phyloP scores from a whole-genome alignment of 2,797 vertebrate genomes.

The Fistularia tabacaria region DNA sequence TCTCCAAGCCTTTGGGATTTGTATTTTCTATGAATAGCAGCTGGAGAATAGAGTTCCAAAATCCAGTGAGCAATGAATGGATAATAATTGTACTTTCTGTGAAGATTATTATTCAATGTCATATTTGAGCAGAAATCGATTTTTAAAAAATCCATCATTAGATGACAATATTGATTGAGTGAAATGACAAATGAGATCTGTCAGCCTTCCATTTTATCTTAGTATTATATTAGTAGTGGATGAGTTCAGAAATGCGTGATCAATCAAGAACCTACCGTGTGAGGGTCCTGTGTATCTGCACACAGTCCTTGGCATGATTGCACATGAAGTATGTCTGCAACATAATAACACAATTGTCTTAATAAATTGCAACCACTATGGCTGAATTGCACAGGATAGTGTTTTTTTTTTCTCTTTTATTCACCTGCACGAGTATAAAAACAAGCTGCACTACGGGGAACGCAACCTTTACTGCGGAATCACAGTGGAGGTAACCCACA shows the following conservation, averaged over 20 bases:
- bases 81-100: no score
- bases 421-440: slow-evolving; percentile 88
- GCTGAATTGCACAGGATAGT: neutral
- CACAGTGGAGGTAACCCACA: slow-evolving; percentile 86
- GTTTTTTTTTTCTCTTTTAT: neutral
- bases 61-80: no score
- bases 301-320: slow-evolving; percentile 88
- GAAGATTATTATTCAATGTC: no score
- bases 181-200: no score
- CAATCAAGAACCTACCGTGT: slow-evolving; percentile 74
- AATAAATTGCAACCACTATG: neutral
- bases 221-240: neutral
- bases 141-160: no score
- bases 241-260: neutral
- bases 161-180: no score
- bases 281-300: slow-evolving; percentile 83
- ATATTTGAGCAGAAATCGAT: no score
- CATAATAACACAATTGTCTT: neutral
- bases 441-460: slow-evolving; percentile 85
- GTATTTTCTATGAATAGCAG: no score
- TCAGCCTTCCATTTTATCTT: no score
- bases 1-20: no score
- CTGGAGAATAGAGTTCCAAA: no score
- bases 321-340: slow-evolving; percentile 92
- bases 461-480: slow-evolving; percentile 85